Evolutionary conservation across 2,888 invertebrate species (phyloP).

Genomic region (Conus canariensis): DNA sequence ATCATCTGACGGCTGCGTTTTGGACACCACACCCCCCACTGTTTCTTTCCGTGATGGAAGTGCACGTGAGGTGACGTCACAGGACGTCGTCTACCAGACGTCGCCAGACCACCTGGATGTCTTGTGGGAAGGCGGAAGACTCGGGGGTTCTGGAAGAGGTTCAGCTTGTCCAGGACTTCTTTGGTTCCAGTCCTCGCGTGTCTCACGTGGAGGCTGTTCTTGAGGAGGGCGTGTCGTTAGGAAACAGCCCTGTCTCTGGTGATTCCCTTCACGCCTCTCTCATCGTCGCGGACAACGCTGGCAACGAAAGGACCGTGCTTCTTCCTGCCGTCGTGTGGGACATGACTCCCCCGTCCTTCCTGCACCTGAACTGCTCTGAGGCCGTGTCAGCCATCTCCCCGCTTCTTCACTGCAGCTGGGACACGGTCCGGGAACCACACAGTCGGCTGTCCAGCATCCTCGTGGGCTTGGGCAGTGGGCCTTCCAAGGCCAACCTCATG

Average conservation of each 20-base stretch:
- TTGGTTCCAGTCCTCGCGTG: neutral
- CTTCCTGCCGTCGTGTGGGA: constrained; percentile 46
- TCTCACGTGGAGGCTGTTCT: neutral
- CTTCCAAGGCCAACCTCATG: neutral
- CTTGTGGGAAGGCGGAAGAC: constrained; percentile 24
- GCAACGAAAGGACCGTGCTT: constrained; percentile 28
- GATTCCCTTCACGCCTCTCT: constrained; percentile 40
- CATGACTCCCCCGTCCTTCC: constrained; percentile 39
- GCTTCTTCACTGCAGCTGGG: constrained; percentile 38
- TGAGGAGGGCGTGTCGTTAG: neutral
- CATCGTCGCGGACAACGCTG: constrained; percentile 45
- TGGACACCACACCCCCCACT: constrained; percentile 56
- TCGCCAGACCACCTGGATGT: constrained; percentile 25
- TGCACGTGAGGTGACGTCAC: neutral
- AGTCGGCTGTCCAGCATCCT: constrained; percentile 15
- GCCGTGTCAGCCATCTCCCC: constrained; percentile 32
- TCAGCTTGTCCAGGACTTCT: neutral
- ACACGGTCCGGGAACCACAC: neutral
- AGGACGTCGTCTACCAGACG: constrained; percentile 39
- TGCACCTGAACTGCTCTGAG: constrained; percentile 37
- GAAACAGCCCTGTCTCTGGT: constrained; percentile 13
- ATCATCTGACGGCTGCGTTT: constrained; percentile 62
- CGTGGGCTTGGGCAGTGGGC: constrained; percentile 25
- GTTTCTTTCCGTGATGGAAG: constrained; percentile 31
- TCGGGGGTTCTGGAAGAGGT: constrained; percentile 21